Conservation (phyloP, 1,140 invertebrate species). For the Microplitis demolitor region DNA sequence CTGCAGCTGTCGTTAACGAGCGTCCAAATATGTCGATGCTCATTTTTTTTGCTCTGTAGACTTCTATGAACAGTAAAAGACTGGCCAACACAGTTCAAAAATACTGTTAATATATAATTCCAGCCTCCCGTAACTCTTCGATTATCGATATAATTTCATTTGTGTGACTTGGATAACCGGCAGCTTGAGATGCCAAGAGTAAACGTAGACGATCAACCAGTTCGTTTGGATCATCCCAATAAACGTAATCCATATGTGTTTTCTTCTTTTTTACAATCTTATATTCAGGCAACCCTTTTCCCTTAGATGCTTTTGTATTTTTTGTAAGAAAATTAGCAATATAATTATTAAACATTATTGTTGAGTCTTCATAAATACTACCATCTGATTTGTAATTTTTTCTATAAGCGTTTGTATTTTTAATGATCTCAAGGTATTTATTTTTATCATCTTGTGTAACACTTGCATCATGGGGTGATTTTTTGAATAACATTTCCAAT, state of each 20-base stretch:
- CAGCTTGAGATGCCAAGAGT: neutral
- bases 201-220: neutral
- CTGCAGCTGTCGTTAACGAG: no score
- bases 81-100: no score
- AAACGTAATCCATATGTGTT: neutral
- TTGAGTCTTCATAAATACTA: neutral
- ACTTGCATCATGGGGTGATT: neutral
- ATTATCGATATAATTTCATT: neutral
- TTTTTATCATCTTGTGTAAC: neutral
- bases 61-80: no score
- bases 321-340: neutral
- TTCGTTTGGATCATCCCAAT: conserved; percentile 6
- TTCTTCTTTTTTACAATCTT: neutral
- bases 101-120: no score
- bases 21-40: no score
- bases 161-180: neutral
- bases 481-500: neutral
- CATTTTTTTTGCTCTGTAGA: no score
- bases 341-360: neutral
- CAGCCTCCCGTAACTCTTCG: no score
- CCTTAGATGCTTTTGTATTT: neutral
- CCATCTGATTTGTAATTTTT: neutral
- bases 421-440: conserved; percentile 4
- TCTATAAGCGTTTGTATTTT: neutral
- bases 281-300: neutral